phyloP scores from a whole-genome alignment of 1,140 invertebrate genomes.

The Microplitis demolitor region DNA sequence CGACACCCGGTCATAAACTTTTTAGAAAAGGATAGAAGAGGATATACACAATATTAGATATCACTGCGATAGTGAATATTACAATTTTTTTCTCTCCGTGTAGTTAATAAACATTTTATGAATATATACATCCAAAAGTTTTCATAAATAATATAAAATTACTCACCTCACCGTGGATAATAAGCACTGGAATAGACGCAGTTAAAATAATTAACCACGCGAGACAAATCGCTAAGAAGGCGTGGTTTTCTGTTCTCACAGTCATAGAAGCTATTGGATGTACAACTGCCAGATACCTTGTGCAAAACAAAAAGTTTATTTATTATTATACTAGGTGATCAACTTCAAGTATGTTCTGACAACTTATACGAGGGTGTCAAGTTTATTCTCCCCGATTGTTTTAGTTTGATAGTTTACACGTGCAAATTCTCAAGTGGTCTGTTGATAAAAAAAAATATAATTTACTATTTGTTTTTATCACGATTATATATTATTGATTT shows the following conservation, averaged over 20 bases:
- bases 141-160: constrained; percentile 7
- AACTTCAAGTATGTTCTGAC: neutral
- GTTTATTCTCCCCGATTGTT: neutral
- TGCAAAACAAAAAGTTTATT: constrained; percentile 1
- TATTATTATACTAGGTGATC: too few species aligned
- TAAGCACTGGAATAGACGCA: constrained; percentile 75
- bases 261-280: constrained; percentile 92
- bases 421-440: neutral
- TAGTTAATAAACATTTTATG: too few species aligned
- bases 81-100: too few species aligned
- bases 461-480: neutral
- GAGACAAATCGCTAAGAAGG: constrained; percentile 75
- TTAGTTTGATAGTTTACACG: neutral
- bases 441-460: neutral
- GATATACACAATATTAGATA: too few species aligned
- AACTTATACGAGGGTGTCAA: neutral
- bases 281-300: constrained; percentile 87
- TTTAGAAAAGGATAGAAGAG: too few species aligned
- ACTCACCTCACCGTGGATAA: constrained; percentile 79
- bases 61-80: too few species aligned
- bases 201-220: constrained; percentile 83
- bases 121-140: neutral
- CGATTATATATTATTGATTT: neutral
- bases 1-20: too few species aligned
- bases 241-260: constrained; percentile 84